Conservation (phyloP, 2,113 vertebrate species). For the Megaceryle maxima region DNA sequence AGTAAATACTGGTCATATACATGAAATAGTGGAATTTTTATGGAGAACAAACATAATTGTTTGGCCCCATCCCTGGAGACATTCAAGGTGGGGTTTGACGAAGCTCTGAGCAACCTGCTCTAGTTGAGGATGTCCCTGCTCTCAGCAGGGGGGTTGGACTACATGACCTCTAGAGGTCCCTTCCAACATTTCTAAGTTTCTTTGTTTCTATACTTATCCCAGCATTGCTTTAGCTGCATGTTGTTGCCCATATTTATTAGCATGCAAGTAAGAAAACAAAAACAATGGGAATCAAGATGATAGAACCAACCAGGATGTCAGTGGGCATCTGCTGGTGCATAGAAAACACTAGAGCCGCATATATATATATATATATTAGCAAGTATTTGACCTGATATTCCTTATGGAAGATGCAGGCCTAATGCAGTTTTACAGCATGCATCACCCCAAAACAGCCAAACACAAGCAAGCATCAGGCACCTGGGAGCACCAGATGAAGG, state of each 20-base stretch:
- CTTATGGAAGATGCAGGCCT: background rate
- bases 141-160: too few relatives aligned
- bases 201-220: background rate
- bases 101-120: too few relatives aligned
- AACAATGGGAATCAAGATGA: background rate
- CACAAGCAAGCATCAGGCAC: background rate
- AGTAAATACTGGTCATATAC: background rate
- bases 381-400: background rate
- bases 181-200: too few relatives aligned
- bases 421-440: background rate
- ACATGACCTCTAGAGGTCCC: too few relatives aligned
- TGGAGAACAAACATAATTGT: background rate
- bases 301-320: background rate
- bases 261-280: background rate
- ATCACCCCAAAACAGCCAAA: background rate
- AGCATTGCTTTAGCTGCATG: background rate
- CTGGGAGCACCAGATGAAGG: background rate
- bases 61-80: too few relatives aligned
- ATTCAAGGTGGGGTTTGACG: too few relatives aligned
- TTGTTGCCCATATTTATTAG: background rate
- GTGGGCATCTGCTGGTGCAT: background rate
- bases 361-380: background rate
- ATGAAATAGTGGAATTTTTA: background rate
- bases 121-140: too few relatives aligned
- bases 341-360: background rate